Conservation (phyloP, 2,797 vertebrate species). For the Mus minutoides region DNA sequence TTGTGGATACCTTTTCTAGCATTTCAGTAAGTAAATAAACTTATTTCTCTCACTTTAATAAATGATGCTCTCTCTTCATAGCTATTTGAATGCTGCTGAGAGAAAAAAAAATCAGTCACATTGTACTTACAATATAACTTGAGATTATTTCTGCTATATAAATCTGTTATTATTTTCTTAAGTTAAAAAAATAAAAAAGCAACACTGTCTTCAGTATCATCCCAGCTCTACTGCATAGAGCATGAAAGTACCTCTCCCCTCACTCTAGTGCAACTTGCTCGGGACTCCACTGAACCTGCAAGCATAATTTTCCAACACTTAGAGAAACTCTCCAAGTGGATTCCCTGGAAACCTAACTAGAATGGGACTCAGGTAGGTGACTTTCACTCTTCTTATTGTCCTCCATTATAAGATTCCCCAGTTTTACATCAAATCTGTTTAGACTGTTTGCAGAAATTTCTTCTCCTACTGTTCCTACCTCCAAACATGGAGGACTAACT, state of each 20-base stretch:
- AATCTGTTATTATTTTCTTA: not conserved
- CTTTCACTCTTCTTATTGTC: not conserved
- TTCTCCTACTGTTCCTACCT: not conserved
- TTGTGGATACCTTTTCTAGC: not conserved
- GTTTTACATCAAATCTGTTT: not conserved
- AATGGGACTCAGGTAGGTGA: not conserved
- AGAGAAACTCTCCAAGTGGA: not conserved
- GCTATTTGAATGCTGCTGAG: not conserved
- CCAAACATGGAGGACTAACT: not conserved
- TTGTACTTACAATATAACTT: not conserved
- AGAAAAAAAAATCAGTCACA: not conserved
- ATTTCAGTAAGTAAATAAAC: not conserved
- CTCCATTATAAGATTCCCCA: not conserved
- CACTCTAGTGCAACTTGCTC: not conserved
- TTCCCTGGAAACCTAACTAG: not conserved
- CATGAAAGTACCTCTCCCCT: not conserved
- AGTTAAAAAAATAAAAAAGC: not conserved
- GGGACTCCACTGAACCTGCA: not conserved
- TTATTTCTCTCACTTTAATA: not conserved
- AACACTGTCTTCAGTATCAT: not conserved
- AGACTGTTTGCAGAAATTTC: not conserved
- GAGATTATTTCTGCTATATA: not conserved
- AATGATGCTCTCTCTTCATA: not conserved
- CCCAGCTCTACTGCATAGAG: not conserved
- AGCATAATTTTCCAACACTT: not conserved